Conservation (phyloP, 2,797 vertebrate genomes). For the Myotis daubentonii region DNA sequence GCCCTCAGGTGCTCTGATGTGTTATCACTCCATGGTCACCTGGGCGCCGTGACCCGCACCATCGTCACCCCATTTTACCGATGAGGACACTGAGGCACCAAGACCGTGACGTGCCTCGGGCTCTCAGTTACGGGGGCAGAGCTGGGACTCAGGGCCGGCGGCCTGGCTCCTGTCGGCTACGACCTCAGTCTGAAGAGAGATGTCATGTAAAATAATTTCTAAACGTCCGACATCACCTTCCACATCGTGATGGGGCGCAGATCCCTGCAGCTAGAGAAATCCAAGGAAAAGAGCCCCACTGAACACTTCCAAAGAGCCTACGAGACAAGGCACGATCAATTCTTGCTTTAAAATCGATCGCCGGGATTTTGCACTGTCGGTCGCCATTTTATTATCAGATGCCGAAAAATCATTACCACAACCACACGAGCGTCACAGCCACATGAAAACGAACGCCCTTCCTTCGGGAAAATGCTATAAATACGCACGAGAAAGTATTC, state of each 20-base stretch:
- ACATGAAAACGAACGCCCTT: conserved; percentile 56
- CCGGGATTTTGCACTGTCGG: conserved; percentile 59
- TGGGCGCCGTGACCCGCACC: background rate
- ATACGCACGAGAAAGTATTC: conserved; percentile 9
- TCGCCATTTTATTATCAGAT: conserved; percentile 69
- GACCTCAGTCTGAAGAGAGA: background rate
- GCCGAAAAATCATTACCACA: conserved; percentile 57
- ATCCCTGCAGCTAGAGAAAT: conserved; percentile 15
- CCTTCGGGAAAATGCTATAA: conserved; percentile 55
- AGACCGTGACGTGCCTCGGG: background rate
- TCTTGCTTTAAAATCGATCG: conserved; percentile 60
- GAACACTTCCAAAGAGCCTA: conserved; percentile 18
- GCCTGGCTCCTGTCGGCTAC: background rate
- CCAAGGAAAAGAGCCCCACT: background rate
- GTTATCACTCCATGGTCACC: background rate
- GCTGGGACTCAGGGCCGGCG: background rate
- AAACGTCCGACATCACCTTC: conserved; percentile 40
- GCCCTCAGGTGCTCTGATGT: background rate
- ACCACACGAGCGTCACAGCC: conserved; percentile 4
- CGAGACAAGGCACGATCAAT: conserved; percentile 60
- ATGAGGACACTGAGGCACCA: background rate
- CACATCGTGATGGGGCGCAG: background rate
- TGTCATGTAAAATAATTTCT: conserved; percentile 21
- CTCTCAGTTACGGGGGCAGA: background rate
- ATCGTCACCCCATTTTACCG: background rate